Base-by-base conservation (phyloP, 2,113 vertebrate species). In the Aptenodytes patagonicus region DNA sequence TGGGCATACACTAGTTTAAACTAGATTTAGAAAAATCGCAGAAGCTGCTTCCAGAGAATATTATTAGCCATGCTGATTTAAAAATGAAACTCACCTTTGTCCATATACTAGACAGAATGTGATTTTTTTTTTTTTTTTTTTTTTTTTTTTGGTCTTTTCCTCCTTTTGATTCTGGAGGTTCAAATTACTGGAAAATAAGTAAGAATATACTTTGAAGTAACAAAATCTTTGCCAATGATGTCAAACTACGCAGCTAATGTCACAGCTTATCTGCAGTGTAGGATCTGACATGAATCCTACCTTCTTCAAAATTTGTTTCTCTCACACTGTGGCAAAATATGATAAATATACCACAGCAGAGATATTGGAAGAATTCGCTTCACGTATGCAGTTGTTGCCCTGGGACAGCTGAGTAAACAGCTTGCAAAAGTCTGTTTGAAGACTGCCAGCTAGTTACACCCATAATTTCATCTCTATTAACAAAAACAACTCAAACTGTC, bases 391-490 rank as follows among this genome's bases (percentile, higher is more conserved):
- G 98, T 97, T 98, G 97, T 98, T 98, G 98, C 98, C 32, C 84
- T 94, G 97, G 93, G 98, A 98, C 98, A 98, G 98, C 98, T 98
- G 98, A 98, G 98, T 98, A 98, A 98, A 98, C 98, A 98, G 96
- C 97, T 98, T 98, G 98, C 98, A 98, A 97, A 98, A 98, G 97
- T 96, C 97, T 97, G 97, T 98, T 98, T 98, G 97, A 98, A 97
- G 97, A 96, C 95, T 98, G 98, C 98, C 98, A 98, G 98, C 98
- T 97, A 98, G 98, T 98, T 98, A 98, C 98, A 97, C 98, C 98
- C 98, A 98, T 98, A 98, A 98, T 98, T 98, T 98, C 98, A 98
- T 98, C 97, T 98, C 97, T 98, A 98, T 98, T 98, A 98, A 98
- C 96, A 98, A 98, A 98, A 98, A 98, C 98, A 98, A 97, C 98